These are phyloP conservation scores for Neelides folsomi DNA, from an alignment of 2,888 invertebrate species.

Conservation along the genomic window DNA sequence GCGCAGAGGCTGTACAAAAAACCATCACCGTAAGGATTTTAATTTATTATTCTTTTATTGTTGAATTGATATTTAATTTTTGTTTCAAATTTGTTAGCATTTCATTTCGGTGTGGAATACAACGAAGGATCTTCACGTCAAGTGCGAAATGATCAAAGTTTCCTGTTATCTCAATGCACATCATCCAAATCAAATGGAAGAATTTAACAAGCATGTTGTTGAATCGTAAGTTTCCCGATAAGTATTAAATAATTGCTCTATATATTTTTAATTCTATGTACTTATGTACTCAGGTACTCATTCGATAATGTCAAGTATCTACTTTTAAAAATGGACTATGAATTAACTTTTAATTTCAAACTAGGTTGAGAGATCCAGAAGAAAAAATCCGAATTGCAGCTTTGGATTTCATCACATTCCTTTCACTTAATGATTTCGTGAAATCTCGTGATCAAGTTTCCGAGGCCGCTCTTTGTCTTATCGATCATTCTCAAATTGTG, in stretches of 20 bases:
- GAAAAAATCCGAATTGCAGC: constrained; percentile 19
- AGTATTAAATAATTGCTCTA: too few relatives aligned
- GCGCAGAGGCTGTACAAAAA: constrained; percentile 14
- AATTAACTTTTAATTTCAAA: too few relatives aligned
- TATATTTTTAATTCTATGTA: too few relatives aligned
- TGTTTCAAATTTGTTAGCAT: constrained; percentile 8
- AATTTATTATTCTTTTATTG: background rate
- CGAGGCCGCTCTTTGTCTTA: constrained; percentile 21
- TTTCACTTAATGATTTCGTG: constrained; percentile 26
- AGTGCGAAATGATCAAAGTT: constrained; percentile 23
- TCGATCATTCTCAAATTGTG: constrained; percentile 16
- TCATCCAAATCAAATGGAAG: constrained; percentile 32
- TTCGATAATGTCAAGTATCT: too few relatives aligned
- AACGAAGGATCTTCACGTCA: constrained; percentile 16
- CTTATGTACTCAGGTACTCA: too few relatives aligned
- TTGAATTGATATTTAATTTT: background rate
- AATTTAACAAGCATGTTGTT: constrained; percentile 14
- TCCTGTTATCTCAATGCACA: constrained; percentile 21
- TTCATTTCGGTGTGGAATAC: constrained; percentile 19
- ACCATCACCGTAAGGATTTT: constrained; percentile 15
- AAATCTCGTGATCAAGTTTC: constrained; percentile 26
- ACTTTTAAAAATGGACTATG: too few relatives aligned
- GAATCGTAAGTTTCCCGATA: too few relatives aligned
- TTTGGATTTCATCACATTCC: constrained; percentile 29
- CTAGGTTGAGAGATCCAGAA: constrained; percentile 15